phyloP scores from a whole-genome alignment of 1,140 invertebrate genomes.

The Druon quercuslanigerum region DNA sequence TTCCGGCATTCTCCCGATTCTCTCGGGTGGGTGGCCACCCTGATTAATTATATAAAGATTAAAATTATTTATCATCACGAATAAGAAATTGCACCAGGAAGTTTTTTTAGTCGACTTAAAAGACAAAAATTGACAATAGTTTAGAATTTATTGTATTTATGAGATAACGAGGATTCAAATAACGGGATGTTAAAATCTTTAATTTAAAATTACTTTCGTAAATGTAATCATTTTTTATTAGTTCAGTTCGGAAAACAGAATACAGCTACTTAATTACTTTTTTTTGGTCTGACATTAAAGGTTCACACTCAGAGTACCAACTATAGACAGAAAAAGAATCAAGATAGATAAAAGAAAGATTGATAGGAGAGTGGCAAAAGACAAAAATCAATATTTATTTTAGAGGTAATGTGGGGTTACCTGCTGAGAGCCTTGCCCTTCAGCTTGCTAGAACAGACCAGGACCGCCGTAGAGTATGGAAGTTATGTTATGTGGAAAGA shows the following conservation, averaged over 20 bases:
- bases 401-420: conserved; percentile 78
- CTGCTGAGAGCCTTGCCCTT: conserved; percentile 86
- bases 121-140: no score
- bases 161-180: no score
- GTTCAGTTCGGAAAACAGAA: background rate
- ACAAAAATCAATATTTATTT: conserved; percentile 52
- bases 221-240: no score
- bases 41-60: no score
- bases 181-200: no score
- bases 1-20: no score
- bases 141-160: no score
- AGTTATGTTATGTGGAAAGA: conserved; percentile 68
- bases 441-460: conserved; percentile 85
- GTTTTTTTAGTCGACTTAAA: no score
- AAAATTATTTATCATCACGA: no score
- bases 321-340: conserved; percentile 33
- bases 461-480: conserved; percentile 73
- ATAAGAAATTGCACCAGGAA: no score
- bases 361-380: conserved; percentile 45
- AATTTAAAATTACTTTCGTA: no score
- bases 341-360: conserved; percentile 39
- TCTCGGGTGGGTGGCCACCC: no score
- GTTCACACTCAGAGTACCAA: background rate
- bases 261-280: background rate
- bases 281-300: background rate